Evolutionary conservation across 2,113 vertebrate genomes (phyloP).

Genomic region (Merops nubicus): DNA sequence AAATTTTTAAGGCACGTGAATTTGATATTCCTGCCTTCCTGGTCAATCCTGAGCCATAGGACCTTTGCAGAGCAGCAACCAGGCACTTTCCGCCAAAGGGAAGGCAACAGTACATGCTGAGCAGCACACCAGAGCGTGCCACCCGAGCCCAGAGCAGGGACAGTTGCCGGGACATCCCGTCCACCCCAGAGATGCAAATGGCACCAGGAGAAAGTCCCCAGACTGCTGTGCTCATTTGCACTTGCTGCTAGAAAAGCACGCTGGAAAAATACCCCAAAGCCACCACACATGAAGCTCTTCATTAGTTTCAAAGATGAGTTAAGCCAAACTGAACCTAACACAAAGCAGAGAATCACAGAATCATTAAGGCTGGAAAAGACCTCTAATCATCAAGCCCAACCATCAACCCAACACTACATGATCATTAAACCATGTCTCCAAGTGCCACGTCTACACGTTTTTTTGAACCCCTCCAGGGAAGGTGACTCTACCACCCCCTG

Average conservation of each 20-base stretch:
- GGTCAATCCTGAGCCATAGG: accelerated
- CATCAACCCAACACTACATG: no score
- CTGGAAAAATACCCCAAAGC: background rate
- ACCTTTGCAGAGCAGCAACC: accelerated
- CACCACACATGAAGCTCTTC: accelerated
- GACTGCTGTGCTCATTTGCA: background rate
- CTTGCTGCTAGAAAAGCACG: background rate
- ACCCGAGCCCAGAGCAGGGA: accelerated
- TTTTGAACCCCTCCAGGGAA: no score
- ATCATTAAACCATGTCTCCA: no score
- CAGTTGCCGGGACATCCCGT: background rate
- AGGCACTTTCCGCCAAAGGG: background rate
- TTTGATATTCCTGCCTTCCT: background rate
- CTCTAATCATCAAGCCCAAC: no score
- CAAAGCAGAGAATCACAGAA: no score
- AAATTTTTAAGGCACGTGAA: background rate
- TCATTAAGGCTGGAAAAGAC: no score
- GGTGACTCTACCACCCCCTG: no score
- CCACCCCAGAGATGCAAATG: background rate
- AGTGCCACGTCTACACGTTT: no score
- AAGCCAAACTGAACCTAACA: accelerated
- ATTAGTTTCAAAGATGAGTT: accelerated
- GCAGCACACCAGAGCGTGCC: accelerated
- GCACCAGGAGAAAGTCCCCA: background rate
- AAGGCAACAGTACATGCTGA: accelerated